phyloP scores from a whole-genome alignment of 2,797 vertebrate genomes.

The Sardinella longiceps region DNA sequence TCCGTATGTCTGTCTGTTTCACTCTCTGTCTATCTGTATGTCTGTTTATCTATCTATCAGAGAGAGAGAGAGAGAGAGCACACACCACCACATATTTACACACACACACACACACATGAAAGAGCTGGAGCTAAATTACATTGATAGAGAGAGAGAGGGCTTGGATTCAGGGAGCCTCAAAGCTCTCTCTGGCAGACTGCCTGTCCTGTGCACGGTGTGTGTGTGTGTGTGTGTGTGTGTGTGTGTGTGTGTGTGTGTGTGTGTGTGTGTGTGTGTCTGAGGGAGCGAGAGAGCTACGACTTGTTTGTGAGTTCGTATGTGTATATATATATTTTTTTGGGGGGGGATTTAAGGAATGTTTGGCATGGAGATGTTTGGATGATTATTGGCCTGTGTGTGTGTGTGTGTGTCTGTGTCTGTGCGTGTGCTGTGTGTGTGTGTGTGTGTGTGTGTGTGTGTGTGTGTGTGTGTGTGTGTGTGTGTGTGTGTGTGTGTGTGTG shows the following conservation, averaged over 20 bases:
- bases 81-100: too few species aligned
- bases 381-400: neutral
- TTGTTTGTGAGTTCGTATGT: neutral
- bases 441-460: neutral
- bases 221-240: neutral
- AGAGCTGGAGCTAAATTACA: neutral
- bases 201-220: neutral
- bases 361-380: neutral
- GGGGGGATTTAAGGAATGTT: neutral
- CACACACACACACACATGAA: too few species aligned
- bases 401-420: neutral
- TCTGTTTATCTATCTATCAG: neutral
- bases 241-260: neutral
- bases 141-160: neutral
- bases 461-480: neutral
- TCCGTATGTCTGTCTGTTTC: neutral
- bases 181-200: neutral
- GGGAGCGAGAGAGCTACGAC: neutral
- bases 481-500: neutral
- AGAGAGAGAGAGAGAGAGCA: neutral
- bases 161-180: neutral
- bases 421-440: neutral
- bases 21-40: neutral
- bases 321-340: neutral
- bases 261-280: neutral